Percentiles rank a stretch among this genome's conserved stretches.
Conservation (phyloP, 2,113 vertebrate genomes). For the Bagarius yarrelli region DNA sequence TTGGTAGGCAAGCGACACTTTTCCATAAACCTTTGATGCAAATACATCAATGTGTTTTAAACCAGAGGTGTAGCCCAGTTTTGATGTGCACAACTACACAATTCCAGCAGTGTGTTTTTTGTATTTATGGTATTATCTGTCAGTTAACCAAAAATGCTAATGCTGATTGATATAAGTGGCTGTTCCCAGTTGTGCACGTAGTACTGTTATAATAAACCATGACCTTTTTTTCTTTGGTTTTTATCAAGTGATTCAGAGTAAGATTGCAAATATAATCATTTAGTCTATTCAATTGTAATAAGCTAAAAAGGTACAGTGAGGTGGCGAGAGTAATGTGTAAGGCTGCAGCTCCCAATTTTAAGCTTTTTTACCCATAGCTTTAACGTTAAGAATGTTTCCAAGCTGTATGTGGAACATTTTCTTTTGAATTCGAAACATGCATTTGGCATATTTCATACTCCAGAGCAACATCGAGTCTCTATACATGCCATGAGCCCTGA, state of each 20-base stretch:
- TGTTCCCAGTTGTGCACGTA: background rate
- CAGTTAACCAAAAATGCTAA: background rate
- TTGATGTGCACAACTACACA: background rate
- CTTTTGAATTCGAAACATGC: too few species aligned
- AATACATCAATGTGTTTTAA: background rate
- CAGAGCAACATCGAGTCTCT: too few species aligned
- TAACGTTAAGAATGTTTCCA: too few species aligned
- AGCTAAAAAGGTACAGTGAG: background rate
- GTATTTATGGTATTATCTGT: background rate
- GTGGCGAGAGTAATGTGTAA: background rate
- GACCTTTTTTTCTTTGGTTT: background rate
- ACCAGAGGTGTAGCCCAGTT: background rate
- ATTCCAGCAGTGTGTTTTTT: background rate
- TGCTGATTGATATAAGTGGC: background rate
- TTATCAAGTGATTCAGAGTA: background rate
- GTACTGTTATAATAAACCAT: background rate
- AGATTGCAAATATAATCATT: background rate
- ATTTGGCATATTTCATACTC: too few species aligned
- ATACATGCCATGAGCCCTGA: too few species aligned
- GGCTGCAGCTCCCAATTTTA: background rate
- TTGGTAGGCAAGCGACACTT: background rate
- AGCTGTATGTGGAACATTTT: too few species aligned
- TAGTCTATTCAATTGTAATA: background rate
- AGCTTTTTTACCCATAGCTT: background rate
- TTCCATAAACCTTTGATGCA: background rate